phyloP scores from a whole-genome alignment of 1,140 invertebrate species.

The Macrocentrus cingulum region DNA sequence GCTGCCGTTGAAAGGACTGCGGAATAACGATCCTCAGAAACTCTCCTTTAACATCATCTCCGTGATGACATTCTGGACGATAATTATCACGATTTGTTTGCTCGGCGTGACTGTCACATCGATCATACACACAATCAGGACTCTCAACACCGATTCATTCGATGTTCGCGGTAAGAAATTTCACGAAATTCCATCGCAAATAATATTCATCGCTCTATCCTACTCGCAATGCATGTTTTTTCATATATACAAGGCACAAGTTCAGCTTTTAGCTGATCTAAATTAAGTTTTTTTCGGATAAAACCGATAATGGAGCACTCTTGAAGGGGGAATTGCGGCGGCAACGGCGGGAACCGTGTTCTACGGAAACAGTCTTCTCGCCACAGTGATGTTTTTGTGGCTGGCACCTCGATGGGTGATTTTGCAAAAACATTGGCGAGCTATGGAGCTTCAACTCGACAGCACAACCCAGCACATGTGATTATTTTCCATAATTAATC shows the following conservation, averaged over 20 bases:
- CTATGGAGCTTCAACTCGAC: conserved; percentile 53
- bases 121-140: conserved; percentile 46
- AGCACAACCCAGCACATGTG: too few relatives aligned
- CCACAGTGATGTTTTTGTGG: conserved; percentile 49
- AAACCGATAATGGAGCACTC: too few relatives aligned
- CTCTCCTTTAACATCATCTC: conserved; percentile 38
- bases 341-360: conserved; percentile 58
- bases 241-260: background rate
- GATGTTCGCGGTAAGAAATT: conserved; percentile 42
- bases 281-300: background rate
- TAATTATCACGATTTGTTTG: conserved; percentile 30
- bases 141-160: conserved; percentile 41
- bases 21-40: conserved; percentile 33
- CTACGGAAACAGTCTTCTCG: conserved; percentile 57
- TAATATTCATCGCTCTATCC: too few relatives aligned
- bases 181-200: too few relatives aligned
- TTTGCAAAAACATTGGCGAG: conserved; percentile 53
- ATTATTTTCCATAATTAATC: too few relatives aligned
- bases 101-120: conserved; percentile 38
- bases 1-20: conserved; percentile 43
- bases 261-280: background rate
- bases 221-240: too few relatives aligned
- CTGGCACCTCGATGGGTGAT: conserved; percentile 50
- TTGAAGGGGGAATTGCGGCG: conserved; percentile 53
- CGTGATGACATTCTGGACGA: conserved; percentile 37